A percentile compares a stretch with the other conserved stretches of the same genome.
Evolutionary conservation across 2,113 vertebrate genomes (phyloP).

Genomic region (Jacana jacana): DNA sequence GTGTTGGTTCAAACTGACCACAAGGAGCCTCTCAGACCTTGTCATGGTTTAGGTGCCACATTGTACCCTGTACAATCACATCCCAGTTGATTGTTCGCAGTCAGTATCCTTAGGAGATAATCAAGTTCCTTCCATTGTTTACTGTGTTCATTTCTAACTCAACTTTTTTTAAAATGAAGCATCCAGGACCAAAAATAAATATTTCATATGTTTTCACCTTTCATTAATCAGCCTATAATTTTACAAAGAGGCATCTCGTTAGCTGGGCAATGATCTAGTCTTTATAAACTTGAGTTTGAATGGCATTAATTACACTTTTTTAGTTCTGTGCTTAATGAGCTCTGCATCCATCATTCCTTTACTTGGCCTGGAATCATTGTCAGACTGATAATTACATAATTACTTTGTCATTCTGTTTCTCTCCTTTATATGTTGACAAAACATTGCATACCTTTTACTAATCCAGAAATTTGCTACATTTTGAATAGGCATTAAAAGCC

Average conservation of each 20-base stretch:
- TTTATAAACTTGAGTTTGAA: neutral
- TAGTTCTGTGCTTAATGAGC: constrained; percentile 1
- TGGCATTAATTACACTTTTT: neutral
- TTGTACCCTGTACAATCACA: neutral
- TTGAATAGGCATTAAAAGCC: neutral
- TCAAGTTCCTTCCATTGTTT: accelerated
- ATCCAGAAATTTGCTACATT: neutral
- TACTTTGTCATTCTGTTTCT: neutral
- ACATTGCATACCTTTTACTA: neutral
- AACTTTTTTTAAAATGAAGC: neutral
- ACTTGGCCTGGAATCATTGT: neutral
- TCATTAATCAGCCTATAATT: neutral
- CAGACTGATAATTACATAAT: neutral
- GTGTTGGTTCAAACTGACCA: neutral
- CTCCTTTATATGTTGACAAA: neutral
- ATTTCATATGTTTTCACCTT: neutral
- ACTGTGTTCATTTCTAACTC: neutral
- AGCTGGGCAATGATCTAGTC: neutral
- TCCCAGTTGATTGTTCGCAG: neutral
- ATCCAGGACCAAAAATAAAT: neutral
- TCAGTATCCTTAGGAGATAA: neutral
- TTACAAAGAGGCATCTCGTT: neutral
- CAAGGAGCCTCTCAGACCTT: neutral
- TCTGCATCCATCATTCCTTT: neutral
- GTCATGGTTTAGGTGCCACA: neutral